These are phyloP conservation scores for Dolichomitus sp. DNA, from an alignment of 2,888 invertebrate genomes.

Conservation along the genomic window DNA sequence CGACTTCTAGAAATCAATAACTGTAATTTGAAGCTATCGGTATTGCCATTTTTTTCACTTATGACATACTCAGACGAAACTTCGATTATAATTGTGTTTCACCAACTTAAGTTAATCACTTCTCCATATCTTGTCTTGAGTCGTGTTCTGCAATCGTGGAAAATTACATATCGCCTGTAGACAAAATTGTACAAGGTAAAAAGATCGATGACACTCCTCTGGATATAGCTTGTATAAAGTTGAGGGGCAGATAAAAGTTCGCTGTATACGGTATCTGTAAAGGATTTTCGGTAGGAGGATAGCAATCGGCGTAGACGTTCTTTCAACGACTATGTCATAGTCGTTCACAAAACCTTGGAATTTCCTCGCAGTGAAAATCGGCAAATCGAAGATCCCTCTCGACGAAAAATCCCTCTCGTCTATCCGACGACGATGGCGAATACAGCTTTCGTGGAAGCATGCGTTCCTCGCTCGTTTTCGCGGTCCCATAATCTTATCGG, in stretches of 20 bases:
- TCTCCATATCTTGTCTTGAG: neutral
- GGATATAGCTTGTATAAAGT: constrained; percentile 37
- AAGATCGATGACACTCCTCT: constrained; percentile 23
- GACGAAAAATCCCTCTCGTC: constrained; percentile 54
- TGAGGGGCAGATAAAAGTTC: constrained; percentile 31
- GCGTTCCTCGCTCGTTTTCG: constrained; percentile 63
- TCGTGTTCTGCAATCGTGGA: constrained; percentile 4
- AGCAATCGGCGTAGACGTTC: constrained; percentile 36
- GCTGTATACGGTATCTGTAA: constrained; percentile 12
- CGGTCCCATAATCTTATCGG: constrained; percentile 67
- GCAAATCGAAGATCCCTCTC: constrained; percentile 49
- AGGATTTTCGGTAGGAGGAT: constrained; percentile 45
- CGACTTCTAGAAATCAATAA: neutral
- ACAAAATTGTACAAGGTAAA: constrained; percentile 18
- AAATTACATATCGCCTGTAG: neutral
- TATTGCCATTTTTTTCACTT: neutral
- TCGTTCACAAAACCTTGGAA: constrained; percentile 33
- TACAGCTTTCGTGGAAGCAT: constrained; percentile 51
- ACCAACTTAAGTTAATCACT: neutral
- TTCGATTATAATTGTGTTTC: constrained; percentile 2
- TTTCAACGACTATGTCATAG: constrained; percentile 36
- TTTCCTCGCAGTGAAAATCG: constrained; percentile 39
- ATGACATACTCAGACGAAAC: neutral
- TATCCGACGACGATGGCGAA: constrained; percentile 28
- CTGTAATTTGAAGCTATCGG: neutral